phyloP scores from a whole-genome alignment of 2,888 invertebrate species.

The Nomada goodeniana region DNA sequence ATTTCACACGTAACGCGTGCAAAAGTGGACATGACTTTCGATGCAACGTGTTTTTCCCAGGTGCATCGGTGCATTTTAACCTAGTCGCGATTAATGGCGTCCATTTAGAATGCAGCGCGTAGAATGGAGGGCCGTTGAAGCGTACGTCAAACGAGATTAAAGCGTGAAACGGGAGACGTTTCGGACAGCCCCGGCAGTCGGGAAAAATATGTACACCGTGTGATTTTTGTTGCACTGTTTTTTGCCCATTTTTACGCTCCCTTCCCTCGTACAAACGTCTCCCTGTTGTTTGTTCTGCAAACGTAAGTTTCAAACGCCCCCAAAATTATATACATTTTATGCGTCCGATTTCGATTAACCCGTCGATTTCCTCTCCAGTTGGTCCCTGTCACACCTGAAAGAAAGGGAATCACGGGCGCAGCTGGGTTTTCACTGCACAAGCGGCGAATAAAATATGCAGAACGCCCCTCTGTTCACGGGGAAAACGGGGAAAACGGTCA shows the following conservation, averaged over 20 bases:
- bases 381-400: slow-evolving; percentile 64
- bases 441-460: slow-evolving; percentile 77
- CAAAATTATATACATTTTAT: neutral
- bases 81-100: slow-evolving; percentile 44
- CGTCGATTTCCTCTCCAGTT: slow-evolving; percentile 60
- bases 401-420: slow-evolving; percentile 47
- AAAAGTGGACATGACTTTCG: neutral
- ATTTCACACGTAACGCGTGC: neutral
- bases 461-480: slow-evolving; percentile 64
- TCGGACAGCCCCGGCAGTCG: slow-evolving; percentile 48
- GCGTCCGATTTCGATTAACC: slow-evolving; percentile 62
- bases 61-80: slow-evolving; percentile 26
- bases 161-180: slow-evolving; percentile 46
- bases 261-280: slow-evolving; percentile 3
- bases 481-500: slow-evolving; percentile 25
- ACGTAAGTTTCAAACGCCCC: neutral
- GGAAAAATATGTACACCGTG: slow-evolving; percentile 41
- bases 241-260: neutral
- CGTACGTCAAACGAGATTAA: slow-evolving; percentile 52
- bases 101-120: slow-evolving; percentile 36
- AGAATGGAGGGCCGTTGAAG: slow-evolving; percentile 10
- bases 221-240: slow-evolving; percentile 18
- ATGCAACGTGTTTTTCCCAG: neutral
- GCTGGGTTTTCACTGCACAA: slow-evolving; percentile 49
- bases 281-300: neutral